Conservation (phyloP, 2,797 vertebrate genomes). For the Sebastes steindachneri region DNA sequence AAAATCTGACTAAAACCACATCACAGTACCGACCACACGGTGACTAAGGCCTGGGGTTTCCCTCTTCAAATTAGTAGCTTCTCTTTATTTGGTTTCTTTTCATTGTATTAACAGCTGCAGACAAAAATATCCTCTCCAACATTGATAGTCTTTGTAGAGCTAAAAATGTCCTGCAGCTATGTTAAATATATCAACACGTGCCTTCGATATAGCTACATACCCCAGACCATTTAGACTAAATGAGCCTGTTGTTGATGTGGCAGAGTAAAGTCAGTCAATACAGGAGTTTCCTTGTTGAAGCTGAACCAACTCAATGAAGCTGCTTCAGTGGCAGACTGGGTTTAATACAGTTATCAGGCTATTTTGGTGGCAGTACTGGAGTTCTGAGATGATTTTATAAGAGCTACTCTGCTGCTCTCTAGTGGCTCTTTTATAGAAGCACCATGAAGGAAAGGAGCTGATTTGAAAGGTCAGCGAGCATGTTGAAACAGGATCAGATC, state of each 20-base stretch:
- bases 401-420: conserved; percentile 44
- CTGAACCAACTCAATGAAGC: neutral
- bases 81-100: neutral
- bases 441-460: neutral
- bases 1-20: neutral
- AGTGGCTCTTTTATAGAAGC: conserved; percentile 6
- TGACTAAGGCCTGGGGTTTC: neutral
- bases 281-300: neutral
- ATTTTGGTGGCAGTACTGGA: neutral
- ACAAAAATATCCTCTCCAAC: neutral
- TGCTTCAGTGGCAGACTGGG: fast-evolving
- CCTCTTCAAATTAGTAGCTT: neutral
- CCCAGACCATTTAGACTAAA: neutral
- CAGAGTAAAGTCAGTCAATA: neutral
- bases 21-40: neutral
- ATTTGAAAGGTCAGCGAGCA: neutral
- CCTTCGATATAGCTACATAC: neutral
- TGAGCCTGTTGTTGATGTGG: neutral
- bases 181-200: neutral
- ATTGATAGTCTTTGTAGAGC: neutral
- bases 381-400: neutral
- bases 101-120: neutral
- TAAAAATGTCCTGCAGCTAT: neutral
- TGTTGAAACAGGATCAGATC: neutral
- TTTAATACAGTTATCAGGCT: neutral